A percentile compares a stretch with the other conserved stretches of the same genome.
These are phyloP conservation scores for Tenrec ecaudatus DNA, from an alignment of 2,113 vertebrate species.

Conservation along the genomic window DNA sequence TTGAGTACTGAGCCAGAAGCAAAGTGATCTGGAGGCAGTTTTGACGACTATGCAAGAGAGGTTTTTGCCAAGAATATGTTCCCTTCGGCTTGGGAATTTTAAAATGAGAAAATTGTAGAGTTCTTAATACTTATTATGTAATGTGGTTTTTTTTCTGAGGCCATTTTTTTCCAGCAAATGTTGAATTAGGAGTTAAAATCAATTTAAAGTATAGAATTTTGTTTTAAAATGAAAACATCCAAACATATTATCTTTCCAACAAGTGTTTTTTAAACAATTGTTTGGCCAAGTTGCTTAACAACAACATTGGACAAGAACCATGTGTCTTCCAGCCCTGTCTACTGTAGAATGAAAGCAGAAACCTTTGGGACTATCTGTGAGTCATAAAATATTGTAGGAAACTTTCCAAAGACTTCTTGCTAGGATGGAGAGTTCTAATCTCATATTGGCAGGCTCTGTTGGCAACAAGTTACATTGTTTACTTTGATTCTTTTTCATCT, in stretches of 20 bases:
- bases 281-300: conserved; percentile 75
- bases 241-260: conserved; percentile 72
- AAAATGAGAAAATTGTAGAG: conserved; percentile 53
- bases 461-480: conserved; percentile 29
- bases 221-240: conserved; percentile 57
- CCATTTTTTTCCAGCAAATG: conserved; percentile 44
- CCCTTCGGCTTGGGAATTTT: conserved; percentile 46
- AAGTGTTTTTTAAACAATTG: conserved; percentile 73
- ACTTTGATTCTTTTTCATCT: conserved; percentile 76
- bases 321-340: conserved; percentile 61
- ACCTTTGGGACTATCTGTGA: conserved; percentile 64
- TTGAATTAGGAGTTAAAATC: conserved; percentile 74
- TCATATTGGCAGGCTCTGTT: conserved; percentile 64
- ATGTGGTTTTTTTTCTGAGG: conserved; percentile 31
- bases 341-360: conserved; percentile 54
- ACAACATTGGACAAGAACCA: conserved; percentile 61
- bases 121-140: conserved; percentile 50
- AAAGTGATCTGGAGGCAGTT: conserved; percentile 57
- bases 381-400: conserved; percentile 63
- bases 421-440: conserved; percentile 66
- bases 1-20: conserved; percentile 51
- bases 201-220: conserved; percentile 68
- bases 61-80: conserved; percentile 41
- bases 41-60: conserved; percentile 36
- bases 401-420: conserved; percentile 70